Conservation (phyloP, 2,113 vertebrate genomes). For the Labeo rohita region DNA sequence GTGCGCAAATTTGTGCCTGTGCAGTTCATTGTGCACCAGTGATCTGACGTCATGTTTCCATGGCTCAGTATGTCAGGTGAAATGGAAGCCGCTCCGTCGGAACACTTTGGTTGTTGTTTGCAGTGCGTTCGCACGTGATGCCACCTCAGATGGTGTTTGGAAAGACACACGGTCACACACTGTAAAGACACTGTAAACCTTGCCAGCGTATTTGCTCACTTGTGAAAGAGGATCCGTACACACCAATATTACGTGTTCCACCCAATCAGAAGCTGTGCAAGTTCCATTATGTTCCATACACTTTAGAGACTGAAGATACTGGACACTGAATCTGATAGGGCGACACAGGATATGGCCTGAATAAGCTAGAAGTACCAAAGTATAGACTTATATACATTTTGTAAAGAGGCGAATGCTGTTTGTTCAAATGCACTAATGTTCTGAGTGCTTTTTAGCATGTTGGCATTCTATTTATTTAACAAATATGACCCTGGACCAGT, state of each 20-base stretch:
- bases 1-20: neutral
- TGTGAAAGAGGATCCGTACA: slow-evolving; percentile 53
- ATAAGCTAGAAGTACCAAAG: neutral
- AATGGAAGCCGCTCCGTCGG: slow-evolving; percentile 32
- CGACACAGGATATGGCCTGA: neutral
- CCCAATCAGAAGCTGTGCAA: neutral
- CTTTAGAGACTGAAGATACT: neutral
- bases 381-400: neutral
- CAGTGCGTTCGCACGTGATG: slow-evolving; percentile 23
- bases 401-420: neutral
- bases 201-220: slow-evolving; percentile 51
- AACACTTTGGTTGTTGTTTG: slow-evolving; percentile 49
- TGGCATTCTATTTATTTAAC: neutral
- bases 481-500: neutral
- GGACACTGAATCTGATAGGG: neutral
- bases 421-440: neutral
- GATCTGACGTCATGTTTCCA: slow-evolving; percentile 55
- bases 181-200: slow-evolving; percentile 48
- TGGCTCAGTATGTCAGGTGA: slow-evolving; percentile 46
- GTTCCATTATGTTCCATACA: slow-evolving; percentile 10
- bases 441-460: neutral
- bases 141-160: slow-evolving; percentile 2
- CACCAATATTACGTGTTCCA: slow-evolving; percentile 12
- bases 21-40: slow-evolving; percentile 13
- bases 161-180: slow-evolving; percentile 27